Evolutionary conservation across 2,797 vertebrate genomes (phyloP).

Genomic region (Passerculus sandwichensis): DNA sequence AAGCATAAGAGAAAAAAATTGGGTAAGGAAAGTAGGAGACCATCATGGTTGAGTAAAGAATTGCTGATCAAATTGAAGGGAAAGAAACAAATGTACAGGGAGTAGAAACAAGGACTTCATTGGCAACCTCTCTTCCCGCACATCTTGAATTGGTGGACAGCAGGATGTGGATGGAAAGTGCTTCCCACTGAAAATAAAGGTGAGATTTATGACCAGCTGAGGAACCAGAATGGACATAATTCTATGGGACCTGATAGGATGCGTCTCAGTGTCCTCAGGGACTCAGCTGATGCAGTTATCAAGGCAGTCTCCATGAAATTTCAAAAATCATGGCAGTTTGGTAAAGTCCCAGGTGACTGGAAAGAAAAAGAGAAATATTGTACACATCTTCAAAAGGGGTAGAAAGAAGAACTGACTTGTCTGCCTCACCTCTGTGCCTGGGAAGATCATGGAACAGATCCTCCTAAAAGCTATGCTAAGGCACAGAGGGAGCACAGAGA

Average conservation of each 20-base stretch:
- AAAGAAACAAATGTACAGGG: background rate
- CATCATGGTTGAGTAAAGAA: background rate
- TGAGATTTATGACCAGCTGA: background rate
- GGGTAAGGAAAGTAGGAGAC: background rate
- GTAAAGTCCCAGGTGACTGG: background rate
- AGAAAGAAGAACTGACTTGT: background rate
- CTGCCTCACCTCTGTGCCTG: background rate
- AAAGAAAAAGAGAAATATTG: background rate
- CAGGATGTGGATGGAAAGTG: background rate
- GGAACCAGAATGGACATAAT: background rate
- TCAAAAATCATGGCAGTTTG: background rate
- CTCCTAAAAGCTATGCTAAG: background rate
- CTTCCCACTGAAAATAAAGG: background rate
- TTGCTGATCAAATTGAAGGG: background rate
- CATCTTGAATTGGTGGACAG: accelerated
- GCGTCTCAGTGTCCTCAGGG: background rate
- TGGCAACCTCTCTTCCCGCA: background rate
- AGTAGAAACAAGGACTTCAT: background rate
- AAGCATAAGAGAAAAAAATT: background rate
- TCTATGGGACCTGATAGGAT: too few species aligned
- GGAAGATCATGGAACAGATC: background rate
- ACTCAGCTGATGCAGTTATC: background rate
- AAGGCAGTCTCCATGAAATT: background rate
- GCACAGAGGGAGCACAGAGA: background rate
- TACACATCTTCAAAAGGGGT: background rate